Conservation (phyloP, 1,140 invertebrate genomes). For the Armadillidium nasatum region DNA sequence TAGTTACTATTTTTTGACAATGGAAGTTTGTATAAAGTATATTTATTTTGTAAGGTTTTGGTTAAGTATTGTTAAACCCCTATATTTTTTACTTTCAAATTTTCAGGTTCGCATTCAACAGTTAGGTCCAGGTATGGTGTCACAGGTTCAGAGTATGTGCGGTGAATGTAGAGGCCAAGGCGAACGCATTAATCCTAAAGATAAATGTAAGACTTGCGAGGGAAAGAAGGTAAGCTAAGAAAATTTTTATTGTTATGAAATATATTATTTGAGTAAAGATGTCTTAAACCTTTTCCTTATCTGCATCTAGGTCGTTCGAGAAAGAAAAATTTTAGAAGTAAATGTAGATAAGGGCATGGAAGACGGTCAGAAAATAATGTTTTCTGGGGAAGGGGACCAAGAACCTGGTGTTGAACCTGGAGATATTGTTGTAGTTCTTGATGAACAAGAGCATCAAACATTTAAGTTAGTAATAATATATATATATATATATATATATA, state of each 20-base stretch:
- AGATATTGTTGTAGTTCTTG: slow-evolving; percentile 95
- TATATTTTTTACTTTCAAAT: neutral
- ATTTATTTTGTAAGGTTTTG: too few relatives aligned
- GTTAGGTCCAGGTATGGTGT: slow-evolving; percentile 90
- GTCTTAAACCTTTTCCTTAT: slow-evolving; percentile 11
- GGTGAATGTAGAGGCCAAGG: slow-evolving; percentile 57
- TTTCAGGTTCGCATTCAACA: slow-evolving; percentile 74
- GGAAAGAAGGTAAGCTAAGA: slow-evolving; percentile 65
- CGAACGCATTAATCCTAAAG: slow-evolving; percentile 55
- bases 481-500: slow-evolving; percentile 16
- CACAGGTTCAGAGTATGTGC: slow-evolving; percentile 88
- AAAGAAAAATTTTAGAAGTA: slow-evolving; percentile 94
- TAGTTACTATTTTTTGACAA: too few relatives aligned
- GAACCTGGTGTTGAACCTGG: slow-evolving; percentile 89
- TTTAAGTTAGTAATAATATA: slow-evolving; percentile 59
- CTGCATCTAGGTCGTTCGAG: slow-evolving; percentile 65
- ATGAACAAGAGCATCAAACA: slow-evolving; percentile 86
- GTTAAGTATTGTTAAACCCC: too few relatives aligned
- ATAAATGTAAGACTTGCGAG: slow-evolving; percentile 58
- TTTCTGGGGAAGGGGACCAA: slow-evolving; percentile 94
- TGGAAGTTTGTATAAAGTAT: too few relatives aligned
- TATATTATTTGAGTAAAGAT: neutral
- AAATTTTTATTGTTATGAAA: neutral
- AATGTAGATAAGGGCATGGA: slow-evolving; percentile 97
- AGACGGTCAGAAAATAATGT: slow-evolving; percentile 93